Evolutionary conservation across 2,797 vertebrate genomes (phyloP), one percentile per base, ranked within the genome.

Genomic region (Epinephelus coioides): DNA sequence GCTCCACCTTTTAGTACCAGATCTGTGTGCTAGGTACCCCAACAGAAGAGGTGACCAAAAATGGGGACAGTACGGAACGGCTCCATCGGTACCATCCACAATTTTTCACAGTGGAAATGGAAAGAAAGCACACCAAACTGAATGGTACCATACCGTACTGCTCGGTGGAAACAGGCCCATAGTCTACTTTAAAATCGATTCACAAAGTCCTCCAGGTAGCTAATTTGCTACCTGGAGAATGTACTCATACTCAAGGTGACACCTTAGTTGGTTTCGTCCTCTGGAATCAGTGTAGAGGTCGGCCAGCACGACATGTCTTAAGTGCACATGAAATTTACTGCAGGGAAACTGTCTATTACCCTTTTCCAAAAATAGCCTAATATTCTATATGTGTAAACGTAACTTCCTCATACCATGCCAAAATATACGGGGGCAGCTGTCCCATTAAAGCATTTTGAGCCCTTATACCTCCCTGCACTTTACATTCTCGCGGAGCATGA

Each of bases 391-490:
- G 23, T 79, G 67, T 65, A 30, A 15, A 3, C 17, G 46, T 43
- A 49, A 34, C 34, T 56, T 40, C 2, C 14, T 44, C 7, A 13
- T 44, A 54, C 19, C 30, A 6, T 6, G 47, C 64, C 25, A 23
- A 60, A 65, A 70, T 51, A 49, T n/a, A 63, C 2, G 12, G 8
- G 50, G 15, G 19, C 53, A 59, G 46, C 60, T 46, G 57, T 43
- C 51, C 40, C 51, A n/a, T 57, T 68, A 38, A 63, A 63, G 62
- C 73, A 46, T 72, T 51, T 49, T 38, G 50, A 76, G 64, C 59
- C 17, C 62, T 76, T 44, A 27, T 23, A 38, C 69, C 74, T 63
- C 62, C 54, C 57, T 63, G 46, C 51, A 12, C 73, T 69, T 55
- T 57, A 49, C 60, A 5, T 54, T 50, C 61, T 61, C 34, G 15